Evolutionary conservation across 2,888 invertebrate species (phyloP).

Genomic region (Phymatocera aterrima): DNA sequence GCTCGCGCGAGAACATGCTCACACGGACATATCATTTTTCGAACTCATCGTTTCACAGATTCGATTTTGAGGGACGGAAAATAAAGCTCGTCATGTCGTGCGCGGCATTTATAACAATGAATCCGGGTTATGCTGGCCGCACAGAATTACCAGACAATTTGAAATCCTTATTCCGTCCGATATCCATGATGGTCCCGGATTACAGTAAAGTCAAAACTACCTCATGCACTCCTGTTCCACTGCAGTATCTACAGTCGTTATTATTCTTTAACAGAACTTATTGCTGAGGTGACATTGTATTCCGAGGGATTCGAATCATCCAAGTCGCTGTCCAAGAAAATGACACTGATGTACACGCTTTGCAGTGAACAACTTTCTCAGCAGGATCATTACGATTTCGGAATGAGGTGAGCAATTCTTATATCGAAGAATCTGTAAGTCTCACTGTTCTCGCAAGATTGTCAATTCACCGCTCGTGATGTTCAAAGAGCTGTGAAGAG

Average conservation of each 20-base stretch:
- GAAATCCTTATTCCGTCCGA: constrained; percentile 90
- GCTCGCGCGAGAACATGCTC: background rate
- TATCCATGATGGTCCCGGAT: constrained; percentile 95
- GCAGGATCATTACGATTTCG: constrained; percentile 95
- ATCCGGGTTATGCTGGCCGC: constrained; percentile 93
- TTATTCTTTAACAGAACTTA: constrained; percentile 78
- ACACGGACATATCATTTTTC: background rate
- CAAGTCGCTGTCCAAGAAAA: constrained; percentile 90
- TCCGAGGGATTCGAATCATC: constrained; percentile 95
- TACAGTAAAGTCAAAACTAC: constrained; percentile 79
- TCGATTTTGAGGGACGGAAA: constrained; percentile 93
- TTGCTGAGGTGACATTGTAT: constrained; percentile 95
- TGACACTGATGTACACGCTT: constrained; percentile 95
- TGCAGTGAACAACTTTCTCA: constrained; percentile 94
- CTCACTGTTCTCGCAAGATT: background rate
- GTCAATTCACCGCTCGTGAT: background rate
- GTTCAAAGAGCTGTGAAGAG: constrained; percentile 88
- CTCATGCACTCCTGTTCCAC: background rate
- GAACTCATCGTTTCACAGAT: constrained; percentile 75
- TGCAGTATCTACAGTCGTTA: background rate
- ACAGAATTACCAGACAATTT: constrained; percentile 93
- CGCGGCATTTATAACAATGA: constrained; percentile 94
- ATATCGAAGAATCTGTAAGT: background rate
- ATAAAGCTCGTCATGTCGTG: constrained; percentile 89
- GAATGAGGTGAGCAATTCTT: constrained; percentile 80